Evolutionary conservation across 2,797 vertebrate genomes (phyloP), one percentile per base, ranked within the genome.

Genomic region (Melanotaenia pygmaea): DNA sequence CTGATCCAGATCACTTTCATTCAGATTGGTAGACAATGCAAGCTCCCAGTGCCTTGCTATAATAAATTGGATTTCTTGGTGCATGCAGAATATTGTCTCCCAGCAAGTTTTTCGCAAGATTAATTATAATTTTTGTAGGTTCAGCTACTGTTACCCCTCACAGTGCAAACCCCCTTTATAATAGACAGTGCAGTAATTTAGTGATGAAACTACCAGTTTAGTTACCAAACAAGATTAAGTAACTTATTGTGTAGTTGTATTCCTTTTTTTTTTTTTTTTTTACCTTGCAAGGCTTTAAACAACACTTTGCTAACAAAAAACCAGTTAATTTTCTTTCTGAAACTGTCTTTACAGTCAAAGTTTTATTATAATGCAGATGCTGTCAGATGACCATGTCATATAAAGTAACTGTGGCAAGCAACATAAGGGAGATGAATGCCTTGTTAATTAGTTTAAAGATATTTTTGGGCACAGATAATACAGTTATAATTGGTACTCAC

Each of bases 1-100:
- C n/a, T 59, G 40, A 59, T 67, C 16, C 20, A 67, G 38, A 59
- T 59, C 13, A 58, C 43, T 56, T 45, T 59, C n/a, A 26, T 22
- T n/a, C 54, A 22, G 22, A 34, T 47, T 24, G 43, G 38, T 47
- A 30, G 57, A 26, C n/a, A 13, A 16, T 32, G 12, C 18, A 5
- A 20, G 22, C 14, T 9, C 12, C 28, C 20, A n/a, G 18, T n/a
- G 10, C n/a, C 30, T 37, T 37, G 10, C n/a, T 5, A 38, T 51
- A 13, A 51, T 22, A 11, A 12, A n/a, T 24, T 11, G 8, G 11
- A 51, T 51, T 51, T 51, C n/a, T 50, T 50, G 47, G n/a, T 51
- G 50, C 50, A 51, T 51, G 50, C 11, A 13, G 4, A 47, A n/a
- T 47, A 24, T 24, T 51, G n/a, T 51, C 50, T 51, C 47, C 47